Evolutionary conservation across 2,113 vertebrate species (phyloP).

Genomic region (Lophura nycthemera): DNA sequence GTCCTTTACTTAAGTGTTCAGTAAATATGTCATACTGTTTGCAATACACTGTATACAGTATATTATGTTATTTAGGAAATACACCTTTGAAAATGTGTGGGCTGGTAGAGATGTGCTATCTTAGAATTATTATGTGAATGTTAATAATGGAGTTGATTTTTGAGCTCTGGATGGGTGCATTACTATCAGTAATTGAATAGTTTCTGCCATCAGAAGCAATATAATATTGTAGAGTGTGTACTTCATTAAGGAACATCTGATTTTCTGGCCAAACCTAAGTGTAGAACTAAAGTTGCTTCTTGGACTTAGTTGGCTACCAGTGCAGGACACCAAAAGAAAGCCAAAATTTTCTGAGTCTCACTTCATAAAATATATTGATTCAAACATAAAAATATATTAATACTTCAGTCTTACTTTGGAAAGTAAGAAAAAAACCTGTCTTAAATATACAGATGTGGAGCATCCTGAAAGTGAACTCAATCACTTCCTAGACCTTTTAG

Average conservation of each 20-base stretch:
- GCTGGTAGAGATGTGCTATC: not conserved
- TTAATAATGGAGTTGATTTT: not conserved
- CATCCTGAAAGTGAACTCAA: conserved; percentile 18
- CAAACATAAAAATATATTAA: not conserved
- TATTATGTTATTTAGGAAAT: not conserved
- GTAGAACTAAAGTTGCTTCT: not conserved
- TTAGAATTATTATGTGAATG: not conserved
- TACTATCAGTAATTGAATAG: not conserved
- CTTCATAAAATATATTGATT: conserved; percentile 32
- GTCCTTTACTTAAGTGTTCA: not conserved
- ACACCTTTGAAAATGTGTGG: not conserved
- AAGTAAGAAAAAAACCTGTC: conserved; percentile 18
- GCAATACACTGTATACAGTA: not conserved
- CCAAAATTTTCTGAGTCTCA: conserved; percentile 24
- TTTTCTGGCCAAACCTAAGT: not conserved
- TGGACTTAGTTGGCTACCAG: not conserved
- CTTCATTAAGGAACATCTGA: not conserved
- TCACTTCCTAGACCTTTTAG: not conserved
- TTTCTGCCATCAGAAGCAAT: not conserved
- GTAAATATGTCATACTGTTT: not conserved
- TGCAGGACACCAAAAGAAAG: not conserved
- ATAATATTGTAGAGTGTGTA: not conserved
- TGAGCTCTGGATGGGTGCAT: not conserved
- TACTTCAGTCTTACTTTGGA: not conserved
- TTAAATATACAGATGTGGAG: conserved; percentile 50